Evolutionary conservation across 2,113 vertebrate genomes (phyloP).

Genomic region (Tor tambroides): DNA sequence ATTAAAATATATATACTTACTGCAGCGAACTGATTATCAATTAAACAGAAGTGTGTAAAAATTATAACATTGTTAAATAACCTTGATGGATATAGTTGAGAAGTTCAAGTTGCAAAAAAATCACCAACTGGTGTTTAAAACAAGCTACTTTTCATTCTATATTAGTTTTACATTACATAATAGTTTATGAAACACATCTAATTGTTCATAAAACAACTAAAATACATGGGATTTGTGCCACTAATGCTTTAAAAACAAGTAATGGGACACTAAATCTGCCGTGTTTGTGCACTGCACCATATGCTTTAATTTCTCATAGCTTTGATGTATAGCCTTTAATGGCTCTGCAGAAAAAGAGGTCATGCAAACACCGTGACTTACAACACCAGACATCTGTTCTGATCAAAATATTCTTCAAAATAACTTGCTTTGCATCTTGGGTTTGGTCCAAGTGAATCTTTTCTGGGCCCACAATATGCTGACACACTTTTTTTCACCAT

Average conservation of each 20-base stretch:
- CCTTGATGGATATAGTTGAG: no score
- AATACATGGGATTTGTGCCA: neutral
- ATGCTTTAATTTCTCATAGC: neutral
- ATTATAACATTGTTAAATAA: no score
- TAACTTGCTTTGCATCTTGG: neutral
- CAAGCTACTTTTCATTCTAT: no score
- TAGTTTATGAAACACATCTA: no score
- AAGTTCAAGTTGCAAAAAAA: no score
- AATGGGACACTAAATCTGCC: neutral
- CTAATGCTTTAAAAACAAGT: neutral
- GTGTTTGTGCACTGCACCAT: neutral
- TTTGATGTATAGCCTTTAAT: neutral
- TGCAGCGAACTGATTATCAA: no score
- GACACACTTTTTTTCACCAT: neutral
- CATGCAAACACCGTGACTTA: neutral
- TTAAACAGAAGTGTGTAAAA: no score
- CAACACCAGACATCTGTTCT: conserved; percentile 2
- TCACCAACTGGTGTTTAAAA: no score
- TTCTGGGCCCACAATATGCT: neutral
- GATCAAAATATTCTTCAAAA: conserved; percentile 9
- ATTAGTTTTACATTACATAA: no score
- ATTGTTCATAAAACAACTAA: neutral
- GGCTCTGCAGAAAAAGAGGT: neutral
- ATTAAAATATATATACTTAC: no score
- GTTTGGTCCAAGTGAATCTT: neutral